A percentile compares a stretch with the other conserved stretches of the same genome.
These are phyloP conservation scores for Macroramphosus scolopax DNA, from an alignment of 2,797 vertebrate species.

Conservation along the genomic window DNA sequence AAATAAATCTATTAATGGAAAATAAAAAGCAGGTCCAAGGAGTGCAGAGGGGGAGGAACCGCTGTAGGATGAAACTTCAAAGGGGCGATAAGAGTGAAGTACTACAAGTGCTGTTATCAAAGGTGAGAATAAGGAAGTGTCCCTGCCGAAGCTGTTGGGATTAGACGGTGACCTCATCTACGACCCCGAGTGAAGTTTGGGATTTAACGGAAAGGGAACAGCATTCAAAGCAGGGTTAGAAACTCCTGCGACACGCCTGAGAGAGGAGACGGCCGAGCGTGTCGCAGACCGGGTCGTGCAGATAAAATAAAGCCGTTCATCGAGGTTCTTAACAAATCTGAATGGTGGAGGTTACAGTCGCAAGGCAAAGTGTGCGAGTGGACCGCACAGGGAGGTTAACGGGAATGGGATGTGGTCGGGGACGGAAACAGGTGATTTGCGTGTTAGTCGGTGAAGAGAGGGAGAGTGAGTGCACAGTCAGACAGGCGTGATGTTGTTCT, in stretches of 20 bases:
- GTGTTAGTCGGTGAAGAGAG: slow-evolving; percentile 29
- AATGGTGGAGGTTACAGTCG: background rate
- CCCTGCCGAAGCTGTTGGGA: slow-evolving; percentile 29
- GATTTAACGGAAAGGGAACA: background rate
- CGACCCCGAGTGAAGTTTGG: slow-evolving; percentile 5
- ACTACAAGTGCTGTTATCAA: slow-evolving; percentile 32
- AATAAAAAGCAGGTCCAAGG: slow-evolving; percentile 25
- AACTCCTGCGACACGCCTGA: slow-evolving; percentile 9
- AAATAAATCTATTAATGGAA: slow-evolving; percentile 2
- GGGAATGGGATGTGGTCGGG: slow-evolving; percentile 33
- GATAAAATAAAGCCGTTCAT: slow-evolving; percentile 9
- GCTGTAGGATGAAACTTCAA: slow-evolving; percentile 40
- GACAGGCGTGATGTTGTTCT: slow-evolving; percentile 17
- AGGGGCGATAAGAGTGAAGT: slow-evolving; percentile 30
- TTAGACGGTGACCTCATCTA: slow-evolving; percentile 20
- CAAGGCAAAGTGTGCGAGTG: slow-evolving; percentile 1
- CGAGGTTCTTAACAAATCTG: background rate
- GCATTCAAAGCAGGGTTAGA: slow-evolving; percentile 14
- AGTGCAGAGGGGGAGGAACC: slow-evolving; percentile 59
- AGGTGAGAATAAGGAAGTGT: slow-evolving; percentile 43
- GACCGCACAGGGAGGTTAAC: slow-evolving; percentile 1
- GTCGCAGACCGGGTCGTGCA: slow-evolving; percentile 14
- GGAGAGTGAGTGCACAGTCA: slow-evolving; percentile 7
- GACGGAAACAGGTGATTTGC: background rate
- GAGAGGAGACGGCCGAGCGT: slow-evolving; percentile 12